Conservation (phyloP, 2,797 vertebrate genomes). For the Neopelma chrysocephalum region DNA sequence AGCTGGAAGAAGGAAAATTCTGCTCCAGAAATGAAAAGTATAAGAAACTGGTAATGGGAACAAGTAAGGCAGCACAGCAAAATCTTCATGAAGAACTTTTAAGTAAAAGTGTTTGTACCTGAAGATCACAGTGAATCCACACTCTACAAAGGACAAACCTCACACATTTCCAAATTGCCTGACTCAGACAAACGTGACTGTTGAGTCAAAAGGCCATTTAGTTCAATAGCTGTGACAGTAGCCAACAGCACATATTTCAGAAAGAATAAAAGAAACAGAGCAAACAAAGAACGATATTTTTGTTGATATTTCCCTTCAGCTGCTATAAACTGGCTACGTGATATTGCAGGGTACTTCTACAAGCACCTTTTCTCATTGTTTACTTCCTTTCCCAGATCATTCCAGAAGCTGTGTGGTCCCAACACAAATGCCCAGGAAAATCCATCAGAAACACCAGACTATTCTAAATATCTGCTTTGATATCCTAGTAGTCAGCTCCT, state of each 20-base stretch:
- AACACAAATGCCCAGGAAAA: not conserved
- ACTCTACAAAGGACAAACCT: not conserved
- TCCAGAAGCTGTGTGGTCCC: not conserved
- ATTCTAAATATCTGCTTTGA: not conserved
- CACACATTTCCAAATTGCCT: not conserved
- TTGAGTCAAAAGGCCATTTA: not conserved
- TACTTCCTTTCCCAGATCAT: not conserved
- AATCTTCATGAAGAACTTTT: not conserved
- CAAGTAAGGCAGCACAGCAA: not conserved
- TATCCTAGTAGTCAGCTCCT: not conserved
- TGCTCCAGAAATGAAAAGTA: not conserved
- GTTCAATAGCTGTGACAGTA: not conserved
- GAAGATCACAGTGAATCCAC: not conserved
- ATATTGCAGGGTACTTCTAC: not conserved
- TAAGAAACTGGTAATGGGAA: not conserved
- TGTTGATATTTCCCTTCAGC: not conserved
- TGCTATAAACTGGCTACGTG: not conserved
- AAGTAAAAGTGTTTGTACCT: not conserved
- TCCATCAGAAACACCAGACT: not conserved
- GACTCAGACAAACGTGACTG: not conserved
- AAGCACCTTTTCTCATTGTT: not conserved
- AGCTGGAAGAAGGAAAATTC: not conserved
- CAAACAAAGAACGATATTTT: not conserved
- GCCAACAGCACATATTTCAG: conserved; percentile 10
- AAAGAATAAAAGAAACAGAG: conserved; percentile 7